Evolutionary conservation across 2,797 vertebrate species (phyloP).

Genomic region (Pipistrellus pygmaeus): DNA sequence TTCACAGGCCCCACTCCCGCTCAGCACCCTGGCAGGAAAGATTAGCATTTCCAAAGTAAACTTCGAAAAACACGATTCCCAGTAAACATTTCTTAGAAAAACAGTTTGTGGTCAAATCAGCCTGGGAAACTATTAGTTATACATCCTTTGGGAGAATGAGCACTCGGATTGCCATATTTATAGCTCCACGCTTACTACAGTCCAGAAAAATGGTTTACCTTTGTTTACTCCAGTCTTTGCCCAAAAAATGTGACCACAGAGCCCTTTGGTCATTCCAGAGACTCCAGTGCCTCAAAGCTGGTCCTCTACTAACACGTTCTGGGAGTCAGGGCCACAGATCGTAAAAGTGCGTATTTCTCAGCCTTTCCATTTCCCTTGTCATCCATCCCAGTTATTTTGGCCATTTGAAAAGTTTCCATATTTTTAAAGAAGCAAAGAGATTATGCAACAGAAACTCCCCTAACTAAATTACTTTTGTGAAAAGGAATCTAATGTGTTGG

Average conservation of each 20-base stretch:
- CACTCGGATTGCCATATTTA: background rate
- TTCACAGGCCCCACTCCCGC: background rate
- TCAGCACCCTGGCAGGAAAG: background rate
- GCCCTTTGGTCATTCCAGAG: background rate
- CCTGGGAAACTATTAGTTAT: background rate
- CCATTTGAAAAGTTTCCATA: background rate
- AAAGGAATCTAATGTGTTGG: background rate
- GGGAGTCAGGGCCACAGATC: background rate
- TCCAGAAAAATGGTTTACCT: background rate
- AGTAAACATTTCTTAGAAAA: background rate
- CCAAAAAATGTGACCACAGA: background rate
- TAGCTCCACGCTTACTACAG: background rate
- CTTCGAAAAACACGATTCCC: background rate
- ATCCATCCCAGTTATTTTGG: background rate
- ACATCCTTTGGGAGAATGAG: background rate
- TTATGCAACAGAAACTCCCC: background rate
- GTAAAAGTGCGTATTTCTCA: background rate
- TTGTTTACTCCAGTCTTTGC: background rate
- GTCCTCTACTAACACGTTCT: background rate
- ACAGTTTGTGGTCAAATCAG: background rate
- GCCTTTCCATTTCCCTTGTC: background rate
- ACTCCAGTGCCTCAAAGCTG: background rate
- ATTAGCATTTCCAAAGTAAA: constrained; percentile 25
- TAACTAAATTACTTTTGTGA: background rate
- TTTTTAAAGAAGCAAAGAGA: background rate